Base-by-base conservation (phyloP, 2,888 invertebrate genomes). In the Ryuthela nishihirai region DNA sequence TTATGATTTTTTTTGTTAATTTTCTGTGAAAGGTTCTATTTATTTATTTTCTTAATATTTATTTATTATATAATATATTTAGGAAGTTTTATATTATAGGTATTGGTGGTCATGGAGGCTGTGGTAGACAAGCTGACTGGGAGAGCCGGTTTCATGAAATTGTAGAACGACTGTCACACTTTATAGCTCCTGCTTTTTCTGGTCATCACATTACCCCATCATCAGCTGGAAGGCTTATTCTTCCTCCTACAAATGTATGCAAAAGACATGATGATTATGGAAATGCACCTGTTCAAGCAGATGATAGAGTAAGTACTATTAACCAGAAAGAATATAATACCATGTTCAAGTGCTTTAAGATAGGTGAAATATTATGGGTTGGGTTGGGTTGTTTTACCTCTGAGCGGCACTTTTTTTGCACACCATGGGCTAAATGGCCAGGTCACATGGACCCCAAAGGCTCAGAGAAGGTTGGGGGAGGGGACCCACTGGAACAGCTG, bases 31-130 rank as follows among this genome's bases (percentile, higher is more conserved):
- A n/a, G n/a, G n/a, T n/a, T n/a, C n/a, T n/a, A n/a, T n/a, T n/a
- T n/a, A n/a, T n/a, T n/a, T n/a, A n/a, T n/a, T n/a, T n/a, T n/a
- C n/a, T n/a, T n/a, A n/a, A 29, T 29, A 29, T 10, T 1, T 10
- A 10, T 29, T 29, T 29, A 10, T 29, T 29, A 29, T 10, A 29
- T 29, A 29, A 29, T n/a, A 29, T 10, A 29, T 10, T 29, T n/a
- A 29, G 1, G 9, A 29, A 29, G 9, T 17, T 1, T 38, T 12
- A n/a, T 20, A 32, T 20, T 9, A 24, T 20, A 67, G 68, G 65
- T 36, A 64, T 66, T 29, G 69, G 69, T 29, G 67, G 69, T 7
- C 69, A 69, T 49, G 68, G 68, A 20, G 69, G 69, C 10, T 64
- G 58, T 47, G 69, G 69, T 25, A 62, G 61, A 36, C 55, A 63